These are phyloP conservation scores for Regulus satrapa DNA, from an alignment of 2,113 vertebrate genomes.

Conservation along the genomic window DNA sequence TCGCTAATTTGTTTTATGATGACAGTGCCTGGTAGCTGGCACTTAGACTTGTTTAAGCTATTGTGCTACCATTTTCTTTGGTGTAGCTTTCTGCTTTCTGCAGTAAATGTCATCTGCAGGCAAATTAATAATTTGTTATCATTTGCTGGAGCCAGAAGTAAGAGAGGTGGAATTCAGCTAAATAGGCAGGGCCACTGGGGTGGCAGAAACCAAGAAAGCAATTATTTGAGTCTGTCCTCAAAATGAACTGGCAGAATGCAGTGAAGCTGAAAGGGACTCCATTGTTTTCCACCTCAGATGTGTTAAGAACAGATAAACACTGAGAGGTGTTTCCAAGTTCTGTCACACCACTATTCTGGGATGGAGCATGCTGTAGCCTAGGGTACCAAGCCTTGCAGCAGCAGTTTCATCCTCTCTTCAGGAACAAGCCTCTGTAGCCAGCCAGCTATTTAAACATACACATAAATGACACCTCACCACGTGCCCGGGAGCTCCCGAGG, in stretches of 20 bases:
- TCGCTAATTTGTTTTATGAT: slow-evolving; percentile 21
- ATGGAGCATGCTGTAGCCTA: not conserved
- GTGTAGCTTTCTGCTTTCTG: slow-evolving; percentile 6
- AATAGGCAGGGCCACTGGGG: not conserved
- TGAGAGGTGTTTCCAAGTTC: not conserved
- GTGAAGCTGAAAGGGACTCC: not conserved
- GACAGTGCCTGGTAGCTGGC: not conserved
- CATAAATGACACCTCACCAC: not conserved
- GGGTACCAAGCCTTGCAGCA: not conserved
- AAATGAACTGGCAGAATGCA: not conserved
- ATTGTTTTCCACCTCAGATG: not conserved
- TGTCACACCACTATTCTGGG: not conserved
- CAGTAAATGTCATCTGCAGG: slow-evolving; percentile 28
- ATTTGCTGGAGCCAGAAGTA: not conserved
- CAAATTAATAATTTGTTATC: slow-evolving; percentile 49
- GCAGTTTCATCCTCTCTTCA: not conserved
- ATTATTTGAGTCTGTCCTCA: not conserved
- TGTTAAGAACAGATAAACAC: not conserved
- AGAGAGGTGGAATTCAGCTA: not conserved
- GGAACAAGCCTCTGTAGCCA: not conserved
- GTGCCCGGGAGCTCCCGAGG: not conserved
- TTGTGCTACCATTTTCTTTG: not conserved
- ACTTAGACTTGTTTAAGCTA: slow-evolving; percentile 21
- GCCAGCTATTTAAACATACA: not conserved
- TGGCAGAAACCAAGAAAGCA: not conserved